Base-by-base conservation (phyloP, 2,113 vertebrate species). In the Amblyopsis rosae region DNA sequence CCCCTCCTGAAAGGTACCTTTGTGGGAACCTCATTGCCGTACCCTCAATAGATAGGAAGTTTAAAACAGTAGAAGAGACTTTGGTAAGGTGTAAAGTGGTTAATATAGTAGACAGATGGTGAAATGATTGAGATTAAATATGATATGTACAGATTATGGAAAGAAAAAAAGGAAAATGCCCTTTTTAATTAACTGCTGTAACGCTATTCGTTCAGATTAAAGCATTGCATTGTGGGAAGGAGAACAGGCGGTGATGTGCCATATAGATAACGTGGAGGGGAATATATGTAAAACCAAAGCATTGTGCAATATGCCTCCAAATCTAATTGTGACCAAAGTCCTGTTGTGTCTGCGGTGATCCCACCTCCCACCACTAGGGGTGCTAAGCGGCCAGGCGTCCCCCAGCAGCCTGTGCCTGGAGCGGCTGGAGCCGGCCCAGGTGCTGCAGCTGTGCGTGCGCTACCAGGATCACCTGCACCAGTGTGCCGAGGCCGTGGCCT, bases 391-490 rank as follows among this genome's bases (percentile, higher is more conserved):
- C 9, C 97, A 98, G 88, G 98, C 95, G 0, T 96, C 96, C 1
- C 95, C 95, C 0, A 94, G 94, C 78, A 98, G 87, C 1, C 47
- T 94, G 62, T 95, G 93, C 67, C 68, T 99, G 88, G 97, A 98
- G 82, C 94, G 96, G 66, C 77, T 99, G 84, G 97, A 99, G 57
- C 89, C 95, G 0, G 92, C 94, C 70, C 96, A 99, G 84, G 96
- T 99, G 68, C 86, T 99, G 69, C 96, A 99, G 86, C 92, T 99
- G 12, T 99, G 96, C 62, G 75, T 96, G 17, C 94, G 98, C 0
- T 99, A 99, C 82, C 98, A 99, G 80, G 95, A 96, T 11, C 98
- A 99, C 68, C 93, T 99, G 0, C 96, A 98, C 51, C 98, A 99
- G 88, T 99, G 98, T 2, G 96, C 96, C 0, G 98, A 99, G 88